These are phyloP conservation scores for Laticauda colubrina DNA, from an alignment of 2,113 vertebrate species.

Conservation along the genomic window DNA sequence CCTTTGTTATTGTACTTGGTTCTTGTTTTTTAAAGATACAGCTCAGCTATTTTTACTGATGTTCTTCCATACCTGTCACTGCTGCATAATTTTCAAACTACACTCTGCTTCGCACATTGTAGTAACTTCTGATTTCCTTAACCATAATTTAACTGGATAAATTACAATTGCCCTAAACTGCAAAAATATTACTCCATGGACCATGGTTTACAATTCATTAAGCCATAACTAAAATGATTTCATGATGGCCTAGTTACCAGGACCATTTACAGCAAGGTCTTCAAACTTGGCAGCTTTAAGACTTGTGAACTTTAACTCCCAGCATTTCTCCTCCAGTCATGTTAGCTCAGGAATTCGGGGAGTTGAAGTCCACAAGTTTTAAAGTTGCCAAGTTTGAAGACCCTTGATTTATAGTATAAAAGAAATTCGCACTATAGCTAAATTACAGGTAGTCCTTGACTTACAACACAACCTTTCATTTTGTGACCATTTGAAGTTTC, in stretches of 20 bases:
- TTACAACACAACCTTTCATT: neutral
- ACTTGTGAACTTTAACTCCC: too few relatives aligned
- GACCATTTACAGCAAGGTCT: neutral
- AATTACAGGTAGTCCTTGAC: neutral
- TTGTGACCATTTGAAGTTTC: neutral
- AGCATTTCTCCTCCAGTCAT: too few relatives aligned
- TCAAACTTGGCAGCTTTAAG: too few relatives aligned
- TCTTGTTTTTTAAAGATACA: neutral
- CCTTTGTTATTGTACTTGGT: neutral
- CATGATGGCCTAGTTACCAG: neutral
- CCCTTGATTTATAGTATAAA: neutral
- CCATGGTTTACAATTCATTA: neutral
- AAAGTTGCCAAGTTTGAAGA: too few relatives aligned
- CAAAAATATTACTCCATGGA: neutral
- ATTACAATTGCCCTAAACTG: neutral
- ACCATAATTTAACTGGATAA: neutral
- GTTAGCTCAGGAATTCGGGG: too few relatives aligned
- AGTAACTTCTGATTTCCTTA: neutral
- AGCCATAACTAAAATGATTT: neutral
- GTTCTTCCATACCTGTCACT: neutral
- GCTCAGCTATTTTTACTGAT: neutral
- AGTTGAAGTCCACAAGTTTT: too few relatives aligned
- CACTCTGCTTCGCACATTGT: neutral
- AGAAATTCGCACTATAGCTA: neutral
- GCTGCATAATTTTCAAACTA: neutral